Base-by-base conservation (phyloP, 2,797 vertebrate genomes). In the Tachyglossus aculeatus region DNA sequence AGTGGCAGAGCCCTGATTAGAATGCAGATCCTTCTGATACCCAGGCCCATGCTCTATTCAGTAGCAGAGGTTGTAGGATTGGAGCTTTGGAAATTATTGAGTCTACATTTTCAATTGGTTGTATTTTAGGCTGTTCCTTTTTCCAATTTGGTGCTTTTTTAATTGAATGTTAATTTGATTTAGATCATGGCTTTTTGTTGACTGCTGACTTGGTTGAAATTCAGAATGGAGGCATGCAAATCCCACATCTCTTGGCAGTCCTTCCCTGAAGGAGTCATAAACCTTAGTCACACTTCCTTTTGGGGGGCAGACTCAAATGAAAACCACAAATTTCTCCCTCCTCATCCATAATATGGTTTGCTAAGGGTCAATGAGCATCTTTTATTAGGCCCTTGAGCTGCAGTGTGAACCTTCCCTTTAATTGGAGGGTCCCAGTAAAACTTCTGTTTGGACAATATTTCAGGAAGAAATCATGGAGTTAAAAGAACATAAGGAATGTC, bases 401-500 rank as follows among this genome's bases (percentile, higher is more conserved):
- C 43, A 39, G 4, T 5, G 50, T 16, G 4, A 16, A 7, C 11
- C 8, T 52, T 29, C 6, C 18, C 16, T 67, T 70, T 29, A 4
- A 22, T 53, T 54, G 63, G 11, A 63, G 37, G 43, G 21, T 21
- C 33, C 18, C 32, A 27, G 24, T 64, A 13, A 55, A 29, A n/a
- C 41, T 70, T 43, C 27, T 65, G 22, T 27, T 34, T 16, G 7
- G 3, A 24, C 14, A 12, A 2, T 71, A 27, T 41, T 64, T 62
- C 15, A 48, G 24, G 16, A 29, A 48, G 11, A 22, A 27, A 11
- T n/a, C n/a, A n/a, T 44, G 5, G 5, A 58, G 70, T 52, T 14
- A 69, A 70, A 65, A 21, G 50, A 7, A 52, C 68, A 44, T 9
- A 2, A 27, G 69, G n/a, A n/a, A n/a, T n/a, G n/a, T n/a, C n/a